These are phyloP conservation scores for Solen grandis DNA, from an alignment of 1,140 invertebrate species.

Conservation along the genomic window DNA sequence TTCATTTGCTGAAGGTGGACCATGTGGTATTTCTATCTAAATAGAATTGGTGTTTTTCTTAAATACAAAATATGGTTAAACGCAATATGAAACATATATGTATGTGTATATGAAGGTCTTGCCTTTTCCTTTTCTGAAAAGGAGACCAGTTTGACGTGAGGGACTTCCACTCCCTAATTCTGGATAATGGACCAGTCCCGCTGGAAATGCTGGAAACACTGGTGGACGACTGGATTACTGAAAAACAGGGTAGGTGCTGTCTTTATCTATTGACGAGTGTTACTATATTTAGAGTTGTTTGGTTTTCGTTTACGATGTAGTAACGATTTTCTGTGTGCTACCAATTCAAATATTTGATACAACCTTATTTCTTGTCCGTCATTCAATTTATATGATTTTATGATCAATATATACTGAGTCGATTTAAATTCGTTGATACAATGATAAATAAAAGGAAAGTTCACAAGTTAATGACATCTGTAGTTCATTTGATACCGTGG, in stretches of 20 bases:
- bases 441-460: too few species aligned
- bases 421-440: too few species aligned
- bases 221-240: slow-evolving; percentile 73
- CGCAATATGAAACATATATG: too few species aligned
- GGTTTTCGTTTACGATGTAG: neutral
- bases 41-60: too few species aligned
- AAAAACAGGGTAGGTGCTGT: slow-evolving; percentile 12
- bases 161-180: slow-evolving; percentile 79
- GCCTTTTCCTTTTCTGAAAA: neutral
- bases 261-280: neutral
- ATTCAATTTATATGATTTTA: too few species aligned
- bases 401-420: too few species aligned
- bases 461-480: too few species aligned
- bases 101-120: too few species aligned
- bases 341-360: neutral
- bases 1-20: too few species aligned
- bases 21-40: too few species aligned
- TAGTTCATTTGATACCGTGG: too few species aligned
- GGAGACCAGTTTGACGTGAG: slow-evolving; percentile 74
- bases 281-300: neutral
- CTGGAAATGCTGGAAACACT: slow-evolving; percentile 73
- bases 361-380: neutral
- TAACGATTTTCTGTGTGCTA: neutral
- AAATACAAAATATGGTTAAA: too few species aligned
- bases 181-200: slow-evolving; percentile 75